A percentile compares a stretch with the other conserved stretches of the same genome.
Conservation (phyloP, 2,113 vertebrate genomes). For the Lagopus muta region DNA sequence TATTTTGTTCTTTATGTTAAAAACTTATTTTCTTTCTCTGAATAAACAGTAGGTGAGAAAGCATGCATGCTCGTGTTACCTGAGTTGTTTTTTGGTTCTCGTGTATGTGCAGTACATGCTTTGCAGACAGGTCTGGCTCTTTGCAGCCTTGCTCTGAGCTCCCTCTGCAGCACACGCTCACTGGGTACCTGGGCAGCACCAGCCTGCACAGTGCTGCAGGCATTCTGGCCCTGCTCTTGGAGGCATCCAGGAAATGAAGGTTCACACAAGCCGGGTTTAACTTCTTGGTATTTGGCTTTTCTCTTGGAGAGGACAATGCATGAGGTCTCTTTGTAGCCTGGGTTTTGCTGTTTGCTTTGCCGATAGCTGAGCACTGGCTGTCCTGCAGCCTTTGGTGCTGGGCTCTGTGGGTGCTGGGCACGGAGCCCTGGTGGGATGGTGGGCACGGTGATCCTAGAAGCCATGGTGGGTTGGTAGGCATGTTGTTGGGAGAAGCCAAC, state of each 20-base stretch:
- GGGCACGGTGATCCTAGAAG: no score
- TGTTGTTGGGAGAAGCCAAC: no score
- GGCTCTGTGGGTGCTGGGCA: no score
- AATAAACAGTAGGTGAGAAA: neutral
- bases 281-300: neutral
- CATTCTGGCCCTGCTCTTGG: no score
- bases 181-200: no score
- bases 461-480: no score
- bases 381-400: no score
- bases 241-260: neutral
- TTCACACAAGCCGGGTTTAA: neutral
- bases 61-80: neutral
- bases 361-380: neutral
- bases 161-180: no score
- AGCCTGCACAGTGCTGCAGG: neutral
- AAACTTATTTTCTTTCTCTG: neutral
- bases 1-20: neutral
- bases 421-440: no score
- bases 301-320: neutral
- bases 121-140: neutral
- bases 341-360: neutral
- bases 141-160: no score
- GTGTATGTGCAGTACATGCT: fast-evolving
- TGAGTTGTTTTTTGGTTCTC: neutral
- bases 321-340: neutral